Evolutionary conservation across 2,797 vertebrate species (phyloP), one percentile per base, ranked within the genome.

Genomic region (Alcedo atthis): DNA sequence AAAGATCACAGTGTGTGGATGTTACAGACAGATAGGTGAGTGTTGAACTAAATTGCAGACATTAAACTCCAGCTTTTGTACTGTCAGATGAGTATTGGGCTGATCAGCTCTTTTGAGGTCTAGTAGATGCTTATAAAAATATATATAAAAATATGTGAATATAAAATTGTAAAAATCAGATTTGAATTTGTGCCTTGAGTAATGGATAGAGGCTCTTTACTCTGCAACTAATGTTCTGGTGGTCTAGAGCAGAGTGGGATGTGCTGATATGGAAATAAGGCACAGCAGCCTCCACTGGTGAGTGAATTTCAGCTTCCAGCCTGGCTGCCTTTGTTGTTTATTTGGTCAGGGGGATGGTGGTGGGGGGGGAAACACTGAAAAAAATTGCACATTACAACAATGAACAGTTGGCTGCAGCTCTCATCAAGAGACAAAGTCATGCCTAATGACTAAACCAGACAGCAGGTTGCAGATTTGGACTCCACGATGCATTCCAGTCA

Each of bases 391-490:
- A 37, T 75, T 80, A 75, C 43, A 83, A 16, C 54, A 92, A 71
- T 30, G 54, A 91, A 77, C 88, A 75, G 40, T 87, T 95, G 91
- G 83, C 73, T 59, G 54, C 58, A 75, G 61, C 81, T 89, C 35
- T 85, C 83, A 89, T 81, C 42, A 91, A 89, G 68, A 95, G 81
- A 89, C 81, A 83, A 89, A 94, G n/a, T 45, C 40, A 21, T 63
- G 66, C 62, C 26, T 94, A 92, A 95, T 94, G 90, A 77, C 68
- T 91, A 95, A 91, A 91, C 79, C 83, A 96, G 75, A 58, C 68
- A 93, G 92, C 90, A 96, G 87, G 88, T 93, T 96, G 78, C 92
- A 96, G 11, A 89, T 89, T 90, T 93, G 85, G 92, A 75, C 68
- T 92, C 59, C 37, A 5, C 51, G 77, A 91, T 76, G 48, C 67